Percentiles rank a stretch among this genome's conserved stretches.
phyloP scores from a whole-genome alignment of 2,797 vertebrate species.

The Gorsachius magnificus region DNA sequence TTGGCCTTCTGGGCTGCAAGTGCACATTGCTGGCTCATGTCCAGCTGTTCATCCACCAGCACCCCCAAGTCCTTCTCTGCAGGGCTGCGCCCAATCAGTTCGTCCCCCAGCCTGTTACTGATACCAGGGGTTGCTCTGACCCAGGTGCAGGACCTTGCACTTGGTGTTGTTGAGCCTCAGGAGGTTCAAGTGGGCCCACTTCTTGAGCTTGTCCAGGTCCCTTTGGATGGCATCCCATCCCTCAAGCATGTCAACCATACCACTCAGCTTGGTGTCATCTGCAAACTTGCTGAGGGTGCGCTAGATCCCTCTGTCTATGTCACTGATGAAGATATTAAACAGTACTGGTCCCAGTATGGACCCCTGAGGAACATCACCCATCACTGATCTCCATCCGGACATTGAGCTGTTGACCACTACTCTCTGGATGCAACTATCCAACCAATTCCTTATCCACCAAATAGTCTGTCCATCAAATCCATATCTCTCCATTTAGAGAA shows the following conservation, averaged over 20 bases:
- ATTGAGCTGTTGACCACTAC: no score
- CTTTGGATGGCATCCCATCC: no score
- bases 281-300: no score
- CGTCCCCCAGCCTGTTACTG: not conserved
- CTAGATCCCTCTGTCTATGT: not conserved
- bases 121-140: not conserved
- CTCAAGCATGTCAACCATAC: no score
- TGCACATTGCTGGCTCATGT: no score
- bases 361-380: no score
- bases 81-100: not conserved
- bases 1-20: not conserved
- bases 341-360: not conserved
- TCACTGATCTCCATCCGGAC: not conserved
- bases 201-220: not conserved
- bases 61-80: not conserved
- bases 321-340: not conserved
- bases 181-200: not conserved
- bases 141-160: no score
- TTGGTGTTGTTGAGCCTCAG: not conserved
- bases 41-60: not conserved
- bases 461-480: no score
- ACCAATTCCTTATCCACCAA: no score
- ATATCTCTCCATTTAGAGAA: no score
- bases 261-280: no score
- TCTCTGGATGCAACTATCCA: no score